Evolutionary conservation across 2,888 invertebrate genomes (phyloP).

Genomic region (Abscondita cerata): DNA sequence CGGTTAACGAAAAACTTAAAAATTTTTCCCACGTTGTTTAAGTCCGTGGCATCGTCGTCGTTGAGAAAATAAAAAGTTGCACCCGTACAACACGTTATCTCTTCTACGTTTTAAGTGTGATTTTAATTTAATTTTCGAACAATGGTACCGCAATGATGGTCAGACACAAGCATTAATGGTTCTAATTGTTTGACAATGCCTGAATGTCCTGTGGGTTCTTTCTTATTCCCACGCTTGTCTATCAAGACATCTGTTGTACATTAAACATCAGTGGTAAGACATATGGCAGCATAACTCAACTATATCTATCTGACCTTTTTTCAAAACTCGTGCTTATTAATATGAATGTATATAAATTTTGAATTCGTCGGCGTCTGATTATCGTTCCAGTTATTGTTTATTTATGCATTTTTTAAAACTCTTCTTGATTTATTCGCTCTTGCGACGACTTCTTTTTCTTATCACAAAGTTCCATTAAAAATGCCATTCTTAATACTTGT

Average conservation of each 20-base stretch:
- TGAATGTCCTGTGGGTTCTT: slow-evolving; percentile 22
- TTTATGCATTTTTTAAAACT: background rate
- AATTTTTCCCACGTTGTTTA: background rate
- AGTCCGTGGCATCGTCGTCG: background rate
- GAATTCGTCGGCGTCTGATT: slow-evolving; percentile 1
- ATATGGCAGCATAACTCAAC: slow-evolving; percentile 23
- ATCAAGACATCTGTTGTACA: slow-evolving; percentile 46
- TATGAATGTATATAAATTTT: slow-evolving; percentile 3
- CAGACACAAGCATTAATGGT: slow-evolving; percentile 42
- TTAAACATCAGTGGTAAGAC: slow-evolving; percentile 36
- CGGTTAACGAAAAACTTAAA: too few species aligned
- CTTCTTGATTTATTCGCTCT: background rate
- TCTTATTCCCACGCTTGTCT: slow-evolving; percentile 48
- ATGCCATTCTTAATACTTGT: too few species aligned
- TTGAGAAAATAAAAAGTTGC: slow-evolving; percentile 2
- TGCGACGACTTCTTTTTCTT: background rate
- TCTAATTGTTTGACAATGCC: slow-evolving; percentile 51
- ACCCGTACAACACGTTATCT: slow-evolving; percentile 5
- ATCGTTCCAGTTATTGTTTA: slow-evolving; percentile 1
- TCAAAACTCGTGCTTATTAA: slow-evolving; percentile 1
- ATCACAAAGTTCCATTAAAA: too few species aligned
- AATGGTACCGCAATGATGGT: slow-evolving; percentile 39
- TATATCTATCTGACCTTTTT: slow-evolving; percentile 10
- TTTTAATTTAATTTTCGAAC: slow-evolving; percentile 36
- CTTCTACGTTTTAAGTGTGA: slow-evolving; percentile 3